A percentile compares a stretch with the other conserved stretches of the same genome.
Conservation (phyloP, 2,888 invertebrate species). For the Agriotes lineatus region DNA sequence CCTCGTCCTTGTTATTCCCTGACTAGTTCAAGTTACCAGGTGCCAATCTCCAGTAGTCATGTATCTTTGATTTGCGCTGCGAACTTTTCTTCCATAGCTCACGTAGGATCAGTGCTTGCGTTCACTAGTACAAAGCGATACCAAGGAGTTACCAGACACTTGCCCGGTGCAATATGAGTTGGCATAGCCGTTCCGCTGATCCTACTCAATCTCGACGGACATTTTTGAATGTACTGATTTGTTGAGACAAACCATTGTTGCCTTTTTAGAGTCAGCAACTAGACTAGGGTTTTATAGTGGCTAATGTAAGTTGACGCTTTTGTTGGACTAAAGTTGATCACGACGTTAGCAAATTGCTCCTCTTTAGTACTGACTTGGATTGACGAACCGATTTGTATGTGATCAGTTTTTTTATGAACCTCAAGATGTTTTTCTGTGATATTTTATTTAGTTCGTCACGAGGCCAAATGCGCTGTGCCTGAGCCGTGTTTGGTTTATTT, state of each 20-base stretch:
- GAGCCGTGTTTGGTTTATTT: not conserved
- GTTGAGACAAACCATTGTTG: conserved; percentile 41
- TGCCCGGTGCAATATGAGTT: conserved; percentile 14
- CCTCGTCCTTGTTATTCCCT: not conserved
- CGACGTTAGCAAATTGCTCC: not conserved
- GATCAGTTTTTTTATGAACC: not conserved
- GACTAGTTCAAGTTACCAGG: not conserved
- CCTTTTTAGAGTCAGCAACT: conserved; percentile 40
- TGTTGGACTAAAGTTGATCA: conserved; percentile 13
- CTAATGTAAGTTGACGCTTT: conserved; percentile 9
- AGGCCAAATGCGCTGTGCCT: conserved; percentile 20
- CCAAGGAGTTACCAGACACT: conserved; percentile 9
- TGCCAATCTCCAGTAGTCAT: conserved; percentile 7
- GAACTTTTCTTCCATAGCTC: conserved; percentile 3
- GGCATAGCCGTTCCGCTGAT: not conserved
- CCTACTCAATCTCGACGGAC: conserved; percentile 5
- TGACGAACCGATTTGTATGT: not conserved
- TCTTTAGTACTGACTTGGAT: not conserved
- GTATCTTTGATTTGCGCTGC: not conserved
- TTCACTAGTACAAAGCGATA: conserved; percentile 16
- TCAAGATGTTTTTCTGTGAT: conserved; percentile 24
- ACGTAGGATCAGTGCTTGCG: conserved; percentile 5
- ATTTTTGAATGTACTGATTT: conserved; percentile 31
- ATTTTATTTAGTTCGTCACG: conserved; percentile 19
- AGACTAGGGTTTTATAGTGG: conserved; percentile 38